Evolutionary conservation across 2,888 invertebrate genomes (phyloP).

Genomic region (Epinotia nisella): DNA sequence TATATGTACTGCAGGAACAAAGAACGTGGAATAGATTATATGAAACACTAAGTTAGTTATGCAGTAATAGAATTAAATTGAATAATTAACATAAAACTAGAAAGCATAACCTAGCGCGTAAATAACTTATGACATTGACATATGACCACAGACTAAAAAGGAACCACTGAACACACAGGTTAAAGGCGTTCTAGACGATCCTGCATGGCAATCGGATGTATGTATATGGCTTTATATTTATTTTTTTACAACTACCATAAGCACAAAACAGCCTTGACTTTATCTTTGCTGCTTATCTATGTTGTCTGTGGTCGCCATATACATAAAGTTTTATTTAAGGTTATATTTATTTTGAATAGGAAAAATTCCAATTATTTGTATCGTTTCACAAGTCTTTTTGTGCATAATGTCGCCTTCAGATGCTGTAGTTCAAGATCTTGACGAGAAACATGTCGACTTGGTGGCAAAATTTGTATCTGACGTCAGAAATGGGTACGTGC

Average conservation of each 20-base stretch:
- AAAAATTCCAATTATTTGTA: constrained; percentile 6
- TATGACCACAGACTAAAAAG: too few species aligned
- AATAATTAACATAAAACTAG: too few species aligned
- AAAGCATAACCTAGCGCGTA: too few species aligned
- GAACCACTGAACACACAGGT: too few species aligned
- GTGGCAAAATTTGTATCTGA: constrained; percentile 71
- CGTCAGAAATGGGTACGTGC: constrained; percentile 67
- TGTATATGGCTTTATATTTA: background rate
- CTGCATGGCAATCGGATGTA: too few species aligned
- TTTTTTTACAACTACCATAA: background rate
- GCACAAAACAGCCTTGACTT: background rate
- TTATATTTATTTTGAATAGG: constrained; percentile 25
- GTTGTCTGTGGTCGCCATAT: background rate
- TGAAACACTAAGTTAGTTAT: too few species aligned
- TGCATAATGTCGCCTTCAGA: constrained; percentile 57
- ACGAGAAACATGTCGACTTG: constrained; percentile 63
- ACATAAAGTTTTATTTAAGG: constrained; percentile 7
- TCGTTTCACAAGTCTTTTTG: constrained; percentile 6
- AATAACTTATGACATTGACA: too few species aligned
- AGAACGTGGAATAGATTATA: too few species aligned
- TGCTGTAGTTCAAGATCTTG: constrained; percentile 57
- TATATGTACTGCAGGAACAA: too few species aligned
- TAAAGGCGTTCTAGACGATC: too few species aligned
- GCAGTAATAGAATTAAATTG: too few species aligned
- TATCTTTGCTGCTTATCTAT: background rate